Percentiles rank a stretch among this genome's conserved stretches.
phyloP scores from a whole-genome alignment of 2,797 vertebrate genomes.

The Danio choprae region DNA sequence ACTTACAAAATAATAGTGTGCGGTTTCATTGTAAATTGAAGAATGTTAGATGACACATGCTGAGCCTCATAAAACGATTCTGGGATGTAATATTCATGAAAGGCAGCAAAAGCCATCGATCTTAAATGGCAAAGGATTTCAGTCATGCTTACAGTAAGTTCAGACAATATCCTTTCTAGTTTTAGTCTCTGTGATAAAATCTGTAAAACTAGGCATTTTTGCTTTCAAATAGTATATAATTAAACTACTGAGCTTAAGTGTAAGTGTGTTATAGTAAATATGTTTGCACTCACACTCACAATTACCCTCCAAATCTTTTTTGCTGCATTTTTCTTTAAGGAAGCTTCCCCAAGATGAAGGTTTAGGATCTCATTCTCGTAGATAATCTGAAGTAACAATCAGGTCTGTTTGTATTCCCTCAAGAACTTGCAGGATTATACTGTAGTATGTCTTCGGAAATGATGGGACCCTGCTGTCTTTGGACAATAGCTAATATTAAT shows the following conservation, averaged over 20 bases:
- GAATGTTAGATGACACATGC: constrained; percentile 47
- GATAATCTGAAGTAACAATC: constrained; percentile 23
- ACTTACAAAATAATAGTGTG: constrained; percentile 13
- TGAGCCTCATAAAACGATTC: constrained; percentile 34
- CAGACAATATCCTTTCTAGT: background rate
- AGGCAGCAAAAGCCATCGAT: constrained; percentile 6
- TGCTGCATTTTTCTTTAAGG: background rate
- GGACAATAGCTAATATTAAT: constrained; percentile 40
- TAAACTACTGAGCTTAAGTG: background rate
- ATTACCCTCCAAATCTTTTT: background rate
- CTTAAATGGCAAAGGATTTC: constrained; percentile 5
- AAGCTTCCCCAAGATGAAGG: background rate
- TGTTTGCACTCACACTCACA: background rate
- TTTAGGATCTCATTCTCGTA: background rate
- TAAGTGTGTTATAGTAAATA: too few relatives aligned
- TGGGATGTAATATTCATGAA: constrained; percentile 33
- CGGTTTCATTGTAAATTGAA: constrained; percentile 27
- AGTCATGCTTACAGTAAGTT: background rate
- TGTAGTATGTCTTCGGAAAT: background rate
- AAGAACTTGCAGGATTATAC: background rate
- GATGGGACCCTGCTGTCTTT: constrained; percentile 10
- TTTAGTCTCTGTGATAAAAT: background rate
- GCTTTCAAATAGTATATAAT: background rate
- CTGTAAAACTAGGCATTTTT: background rate
- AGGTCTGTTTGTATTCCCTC: constrained; percentile 5